These are phyloP conservation scores for Ditylenchus dipsaci DNA, from an alignment of 1,140 invertebrate genomes.

Conservation along the genomic window DNA sequence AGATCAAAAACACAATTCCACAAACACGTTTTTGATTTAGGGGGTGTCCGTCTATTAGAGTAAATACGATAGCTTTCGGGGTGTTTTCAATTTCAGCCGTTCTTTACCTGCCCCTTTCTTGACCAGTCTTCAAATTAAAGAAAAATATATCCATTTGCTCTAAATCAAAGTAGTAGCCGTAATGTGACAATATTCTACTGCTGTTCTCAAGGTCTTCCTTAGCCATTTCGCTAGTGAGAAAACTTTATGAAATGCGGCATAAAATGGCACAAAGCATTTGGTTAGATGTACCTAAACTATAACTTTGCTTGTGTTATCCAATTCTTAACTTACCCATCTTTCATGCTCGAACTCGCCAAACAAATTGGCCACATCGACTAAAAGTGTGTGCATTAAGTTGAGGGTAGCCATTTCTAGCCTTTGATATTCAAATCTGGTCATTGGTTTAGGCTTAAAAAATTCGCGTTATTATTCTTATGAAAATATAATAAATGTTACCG, in stretches of 20 bases:
- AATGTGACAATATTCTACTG: neutral
- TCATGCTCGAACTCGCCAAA: neutral
- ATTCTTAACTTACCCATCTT: neutral
- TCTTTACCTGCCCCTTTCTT: too few species aligned
- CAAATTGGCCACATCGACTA: neutral
- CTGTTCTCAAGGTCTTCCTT: neutral
- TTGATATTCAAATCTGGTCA: neutral
- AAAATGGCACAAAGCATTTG: too few species aligned
- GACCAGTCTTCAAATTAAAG: too few species aligned
- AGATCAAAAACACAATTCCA: too few species aligned
- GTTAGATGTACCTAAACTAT: too few species aligned
- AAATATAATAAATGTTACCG: neutral
- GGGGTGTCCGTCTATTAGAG: too few species aligned
- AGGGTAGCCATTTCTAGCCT: neutral
- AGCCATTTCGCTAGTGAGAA: neutral
- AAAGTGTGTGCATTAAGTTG: neutral
- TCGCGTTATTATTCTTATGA: neutral
- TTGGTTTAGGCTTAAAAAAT: neutral
- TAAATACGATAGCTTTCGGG: too few species aligned
- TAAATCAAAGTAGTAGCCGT: neutral
- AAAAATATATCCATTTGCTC: too few species aligned
- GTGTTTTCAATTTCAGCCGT: too few species aligned
- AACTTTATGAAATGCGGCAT: too few species aligned
- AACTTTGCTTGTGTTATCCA: too few species aligned
- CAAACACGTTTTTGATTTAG: too few species aligned